Evolutionary conservation across 2,797 vertebrate genomes (phyloP).

Genomic region (Enteromius afrohamiltoni): DNA sequence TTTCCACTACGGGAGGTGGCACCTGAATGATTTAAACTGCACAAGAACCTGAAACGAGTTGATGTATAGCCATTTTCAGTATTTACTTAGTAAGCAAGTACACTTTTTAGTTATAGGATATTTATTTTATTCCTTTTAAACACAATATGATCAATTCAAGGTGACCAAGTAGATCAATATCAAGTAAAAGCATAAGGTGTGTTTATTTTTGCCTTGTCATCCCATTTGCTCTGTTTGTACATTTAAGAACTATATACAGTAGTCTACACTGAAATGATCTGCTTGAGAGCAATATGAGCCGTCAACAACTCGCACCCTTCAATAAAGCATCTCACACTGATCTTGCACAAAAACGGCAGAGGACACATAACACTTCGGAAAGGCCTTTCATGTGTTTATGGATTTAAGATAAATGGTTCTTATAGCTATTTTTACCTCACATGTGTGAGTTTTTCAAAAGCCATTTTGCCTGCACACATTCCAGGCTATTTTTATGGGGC

Average conservation of each 20-base stretch:
- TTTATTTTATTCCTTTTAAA: neutral
- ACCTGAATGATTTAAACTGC: conserved; percentile 68
- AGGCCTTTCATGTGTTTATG: conserved; percentile 69
- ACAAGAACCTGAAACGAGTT: conserved; percentile 45
- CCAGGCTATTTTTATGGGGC: conserved; percentile 68
- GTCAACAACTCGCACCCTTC: conserved; percentile 44
- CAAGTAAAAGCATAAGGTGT: neutral
- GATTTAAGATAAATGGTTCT: conserved; percentile 66
- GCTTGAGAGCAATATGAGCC: conserved; percentile 63
- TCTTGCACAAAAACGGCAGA: conserved; percentile 54
- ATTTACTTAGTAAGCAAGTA: conserved; percentile 33
- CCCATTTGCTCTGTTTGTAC: neutral
- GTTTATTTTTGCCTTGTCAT: neutral
- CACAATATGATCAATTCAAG: neutral
- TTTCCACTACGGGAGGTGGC: conserved; percentile 65
- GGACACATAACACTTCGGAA: conserved; percentile 62
- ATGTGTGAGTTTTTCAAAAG: conserved; percentile 60
- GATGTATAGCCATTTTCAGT: neutral
- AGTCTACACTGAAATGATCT: neutral
- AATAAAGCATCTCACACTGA: conserved; percentile 57
- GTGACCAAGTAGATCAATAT: neutral
- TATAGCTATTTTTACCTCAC: conserved; percentile 71
- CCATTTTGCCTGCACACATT: conserved; percentile 73
- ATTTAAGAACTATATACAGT: neutral
- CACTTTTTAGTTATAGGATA: conserved; percentile 12